phyloP scores from a whole-genome alignment of 2,113 vertebrate genomes.

The Oreocharis arfaki region DNA sequence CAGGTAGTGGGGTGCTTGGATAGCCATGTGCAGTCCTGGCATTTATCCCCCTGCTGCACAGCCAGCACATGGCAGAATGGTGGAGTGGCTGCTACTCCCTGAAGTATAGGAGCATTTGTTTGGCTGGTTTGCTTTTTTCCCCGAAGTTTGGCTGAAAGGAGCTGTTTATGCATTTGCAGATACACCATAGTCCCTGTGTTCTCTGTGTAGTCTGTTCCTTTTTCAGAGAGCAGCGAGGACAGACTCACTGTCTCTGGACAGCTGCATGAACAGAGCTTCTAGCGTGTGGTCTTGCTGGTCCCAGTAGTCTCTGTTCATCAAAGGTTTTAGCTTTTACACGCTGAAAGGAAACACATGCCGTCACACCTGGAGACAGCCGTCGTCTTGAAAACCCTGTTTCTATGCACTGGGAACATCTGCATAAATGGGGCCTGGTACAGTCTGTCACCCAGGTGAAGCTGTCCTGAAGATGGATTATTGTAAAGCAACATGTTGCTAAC shows the following conservation, averaged over 20 bases:
- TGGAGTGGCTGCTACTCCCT: not conserved
- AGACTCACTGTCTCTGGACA: not conserved
- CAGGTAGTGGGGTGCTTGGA: not conserved
- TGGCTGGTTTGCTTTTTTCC: not conserved
- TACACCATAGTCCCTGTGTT: accelerated
- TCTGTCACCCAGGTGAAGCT: not conserved
- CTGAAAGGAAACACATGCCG: not conserved
- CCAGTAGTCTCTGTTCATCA: not conserved
- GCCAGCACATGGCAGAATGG: not conserved
- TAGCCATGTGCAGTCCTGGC: not conserved
- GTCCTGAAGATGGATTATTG: not conserved
- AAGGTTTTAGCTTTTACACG: not conserved
- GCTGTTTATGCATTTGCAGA: not conserved
- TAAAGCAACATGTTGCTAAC: not conserved
- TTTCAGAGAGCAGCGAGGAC: not conserved
- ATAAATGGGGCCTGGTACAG: not conserved
- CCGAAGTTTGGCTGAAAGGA: not conserved
- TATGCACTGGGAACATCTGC: not conserved
- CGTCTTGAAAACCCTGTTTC: not conserved
- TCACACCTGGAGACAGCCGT: not conserved
- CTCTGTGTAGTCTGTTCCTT: not conserved
- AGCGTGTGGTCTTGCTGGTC: not conserved
- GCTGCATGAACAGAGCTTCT: not conserved
- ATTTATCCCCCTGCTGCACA: not conserved
- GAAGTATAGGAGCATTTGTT: not conserved